Conservation (phyloP, 2,797 vertebrate species). For the Lateolabrax maculatus region DNA sequence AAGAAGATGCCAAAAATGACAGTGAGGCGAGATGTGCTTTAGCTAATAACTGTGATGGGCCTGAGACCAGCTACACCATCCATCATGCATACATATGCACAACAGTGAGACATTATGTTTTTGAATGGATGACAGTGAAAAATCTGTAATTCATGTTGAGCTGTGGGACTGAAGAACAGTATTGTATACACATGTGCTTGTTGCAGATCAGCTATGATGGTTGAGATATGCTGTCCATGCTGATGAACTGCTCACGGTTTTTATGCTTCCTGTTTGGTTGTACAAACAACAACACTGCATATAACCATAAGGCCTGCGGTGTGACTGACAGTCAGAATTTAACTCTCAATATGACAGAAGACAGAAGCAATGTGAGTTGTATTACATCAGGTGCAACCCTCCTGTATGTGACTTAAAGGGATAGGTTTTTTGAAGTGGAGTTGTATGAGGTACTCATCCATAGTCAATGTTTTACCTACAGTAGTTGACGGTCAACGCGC, state of each 20-base stretch:
- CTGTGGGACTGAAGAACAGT: neutral
- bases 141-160: neutral
- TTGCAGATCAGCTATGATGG: neutral
- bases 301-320: neutral
- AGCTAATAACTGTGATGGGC: neutral
- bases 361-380: no score
- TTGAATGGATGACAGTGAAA: neutral
- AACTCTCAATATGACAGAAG: no score
- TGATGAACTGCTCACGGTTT: neutral
- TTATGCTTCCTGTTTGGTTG: neutral
- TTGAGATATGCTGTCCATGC: neutral
- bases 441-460: no score
- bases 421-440: no score
- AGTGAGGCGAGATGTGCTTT: slow-evolving; percentile 19
- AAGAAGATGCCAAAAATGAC: slow-evolving; percentile 19
- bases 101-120: neutral
- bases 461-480: no score
- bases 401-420: no score
- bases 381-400: no score
- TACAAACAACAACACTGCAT: neutral
- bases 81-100: slow-evolving; percentile 3
- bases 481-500: no score
- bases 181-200: neutral
- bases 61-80: neutral
- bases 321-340: no score